phyloP scores from a whole-genome alignment of 1,140 invertebrate genomes.

The Xylocopa sonorina region DNA sequence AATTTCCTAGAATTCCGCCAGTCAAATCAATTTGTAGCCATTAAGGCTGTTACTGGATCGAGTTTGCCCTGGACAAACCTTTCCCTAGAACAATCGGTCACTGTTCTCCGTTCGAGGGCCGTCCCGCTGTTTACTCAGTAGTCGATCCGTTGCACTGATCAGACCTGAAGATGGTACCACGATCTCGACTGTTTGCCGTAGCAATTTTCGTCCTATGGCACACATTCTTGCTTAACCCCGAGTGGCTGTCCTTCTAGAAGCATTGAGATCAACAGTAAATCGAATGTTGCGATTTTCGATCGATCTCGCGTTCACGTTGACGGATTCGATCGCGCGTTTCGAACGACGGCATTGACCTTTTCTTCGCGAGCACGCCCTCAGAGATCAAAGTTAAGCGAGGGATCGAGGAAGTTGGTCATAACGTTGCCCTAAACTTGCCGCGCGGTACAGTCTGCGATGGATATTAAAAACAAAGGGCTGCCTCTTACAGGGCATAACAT shows the following conservation, averaged over 20 bases:
- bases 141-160: slow-evolving; percentile 42
- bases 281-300: no score
- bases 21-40: slow-evolving; percentile 81
- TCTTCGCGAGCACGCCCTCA: not conserved
- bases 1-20: slow-evolving; percentile 79
- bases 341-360: not conserved
- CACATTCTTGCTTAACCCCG: no score
- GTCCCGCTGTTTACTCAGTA: slow-evolving; percentile 58
- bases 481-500: slow-evolving; percentile 77
- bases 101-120: not conserved
- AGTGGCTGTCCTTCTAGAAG: no score
- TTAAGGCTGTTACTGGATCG: slow-evolving; percentile 68
- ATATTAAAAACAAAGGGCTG: slow-evolving; percentile 81
- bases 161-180: not conserved
- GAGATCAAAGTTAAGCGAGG: slow-evolving; percentile 40
- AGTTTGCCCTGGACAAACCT: slow-evolving; percentile 74
- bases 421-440: slow-evolving; percentile 58
- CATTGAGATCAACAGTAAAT: no score
- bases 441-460: slow-evolving; percentile 62
- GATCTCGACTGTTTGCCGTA: not conserved
- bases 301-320: no score
- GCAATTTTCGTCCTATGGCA: no score
- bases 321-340: not conserved
- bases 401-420: slow-evolving; percentile 49
- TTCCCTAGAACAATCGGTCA: slow-evolving; percentile 63